These are phyloP conservation scores for Cephus rjabovi DNA, from an alignment of 2,888 invertebrate species.

Conservation along the genomic window DNA sequence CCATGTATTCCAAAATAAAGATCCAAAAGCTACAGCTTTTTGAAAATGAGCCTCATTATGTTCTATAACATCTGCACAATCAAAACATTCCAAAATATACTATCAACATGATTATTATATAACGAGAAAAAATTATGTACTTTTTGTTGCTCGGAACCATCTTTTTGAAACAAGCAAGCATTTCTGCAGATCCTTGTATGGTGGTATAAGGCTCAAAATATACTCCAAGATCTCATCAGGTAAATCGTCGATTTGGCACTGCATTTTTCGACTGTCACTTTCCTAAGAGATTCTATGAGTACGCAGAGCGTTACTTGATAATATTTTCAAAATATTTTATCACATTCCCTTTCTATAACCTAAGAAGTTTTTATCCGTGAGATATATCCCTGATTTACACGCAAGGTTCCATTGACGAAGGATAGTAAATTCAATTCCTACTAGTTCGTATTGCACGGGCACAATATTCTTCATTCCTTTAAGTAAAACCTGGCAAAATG, in stretches of 20 bases:
- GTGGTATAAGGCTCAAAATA: constrained; percentile 88
- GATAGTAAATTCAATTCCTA: background rate
- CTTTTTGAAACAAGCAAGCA: constrained; percentile 88
- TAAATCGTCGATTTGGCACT: constrained; percentile 74
- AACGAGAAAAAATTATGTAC: constrained; percentile 70
- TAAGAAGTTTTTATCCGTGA: background rate
- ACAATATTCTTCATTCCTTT: background rate
- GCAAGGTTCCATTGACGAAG: background rate
- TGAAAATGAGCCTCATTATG: constrained; percentile 80
- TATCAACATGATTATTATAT: constrained; percentile 15
- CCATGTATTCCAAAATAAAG: constrained; percentile 80
- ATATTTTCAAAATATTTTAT: background rate
- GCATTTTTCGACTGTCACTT: constrained; percentile 35
- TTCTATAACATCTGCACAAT: constrained; percentile 79
- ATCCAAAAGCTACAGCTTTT: constrained; percentile 81
- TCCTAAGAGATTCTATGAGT: background rate
- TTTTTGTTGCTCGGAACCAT: constrained; percentile 87
- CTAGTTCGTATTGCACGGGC: background rate
- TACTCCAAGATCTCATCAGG: constrained; percentile 96
- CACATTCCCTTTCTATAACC: background rate
- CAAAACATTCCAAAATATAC: constrained; percentile 24
- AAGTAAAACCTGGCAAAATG: background rate
- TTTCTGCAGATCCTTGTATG: constrained; percentile 89
- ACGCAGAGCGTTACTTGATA: background rate
- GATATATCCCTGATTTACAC: background rate